Evolutionary conservation across 1,140 invertebrate species (phyloP).

Genomic region (Cyclina sinensis): DNA sequence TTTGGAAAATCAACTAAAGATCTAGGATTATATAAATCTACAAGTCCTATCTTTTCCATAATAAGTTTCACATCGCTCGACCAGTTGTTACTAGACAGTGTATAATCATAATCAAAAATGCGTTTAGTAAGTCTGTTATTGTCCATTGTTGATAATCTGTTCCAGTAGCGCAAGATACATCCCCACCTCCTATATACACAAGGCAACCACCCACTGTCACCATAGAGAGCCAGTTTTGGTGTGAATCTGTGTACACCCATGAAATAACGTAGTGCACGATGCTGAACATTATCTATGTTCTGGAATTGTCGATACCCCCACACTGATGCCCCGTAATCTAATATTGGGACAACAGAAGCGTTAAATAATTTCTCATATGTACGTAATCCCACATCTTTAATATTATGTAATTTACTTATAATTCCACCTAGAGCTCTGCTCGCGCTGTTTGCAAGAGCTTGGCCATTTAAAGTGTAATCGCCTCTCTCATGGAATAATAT

Average conservation of each 20-base stretch:
- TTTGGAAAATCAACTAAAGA: background rate
- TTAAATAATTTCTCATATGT: constrained; percentile 15
- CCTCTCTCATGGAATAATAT: background rate
- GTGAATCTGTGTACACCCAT: constrained; percentile 24
- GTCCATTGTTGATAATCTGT: background rate
- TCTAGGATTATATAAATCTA: background rate
- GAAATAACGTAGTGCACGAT: constrained; percentile 15
- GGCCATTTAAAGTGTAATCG: background rate
- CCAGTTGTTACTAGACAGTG: constrained; percentile 6
- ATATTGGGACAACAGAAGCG: constrained; percentile 5
- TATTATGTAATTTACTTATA: background rate
- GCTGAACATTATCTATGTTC: background rate
- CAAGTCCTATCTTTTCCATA: background rate
- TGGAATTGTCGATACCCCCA: background rate
- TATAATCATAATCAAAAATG: constrained; percentile 1
- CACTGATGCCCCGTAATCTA: constrained; percentile 21
- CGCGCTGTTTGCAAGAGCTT: background rate
- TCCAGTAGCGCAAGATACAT: constrained; percentile 10
- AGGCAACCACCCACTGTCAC: constrained; percentile 7
- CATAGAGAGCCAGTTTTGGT: constrained; percentile 7
- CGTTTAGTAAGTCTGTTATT: background rate
- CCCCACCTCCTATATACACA: background rate
- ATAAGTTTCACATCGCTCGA: constrained; percentile 6
- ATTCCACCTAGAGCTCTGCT: constrained; percentile 11
- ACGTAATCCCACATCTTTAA: background rate